A percentile compares a stretch with the other conserved stretches of the same genome.
Evolutionary conservation across 2,888 invertebrate species (phyloP).

Genomic region (Myathropa florea): DNA sequence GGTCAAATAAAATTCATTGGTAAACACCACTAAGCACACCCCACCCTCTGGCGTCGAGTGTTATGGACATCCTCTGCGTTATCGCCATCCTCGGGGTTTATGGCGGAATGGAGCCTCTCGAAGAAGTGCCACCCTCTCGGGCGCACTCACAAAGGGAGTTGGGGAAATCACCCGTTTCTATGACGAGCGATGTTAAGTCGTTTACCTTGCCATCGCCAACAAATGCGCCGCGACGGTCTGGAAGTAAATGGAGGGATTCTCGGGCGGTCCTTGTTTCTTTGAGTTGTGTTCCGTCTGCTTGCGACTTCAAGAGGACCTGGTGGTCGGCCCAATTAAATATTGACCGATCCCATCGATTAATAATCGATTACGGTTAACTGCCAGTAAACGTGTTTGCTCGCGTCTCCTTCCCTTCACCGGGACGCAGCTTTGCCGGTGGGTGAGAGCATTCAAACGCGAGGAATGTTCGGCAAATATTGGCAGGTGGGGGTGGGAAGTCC

Average conservation of each 20-base stretch:
- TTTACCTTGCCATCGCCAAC: neutral
- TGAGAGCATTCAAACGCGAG: no score
- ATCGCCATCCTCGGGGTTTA: conserved; percentile 13
- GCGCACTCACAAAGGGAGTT: neutral
- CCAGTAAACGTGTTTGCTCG: neutral
- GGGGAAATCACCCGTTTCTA: conserved; percentile 16
- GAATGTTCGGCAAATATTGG: conserved; percentile 11
- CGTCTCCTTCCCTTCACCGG: neutral
- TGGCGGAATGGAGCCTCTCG: neutral
- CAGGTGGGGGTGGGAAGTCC: neutral
- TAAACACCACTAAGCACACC: neutral
- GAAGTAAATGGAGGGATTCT: neutral
- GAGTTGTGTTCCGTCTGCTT: conserved; percentile 6
- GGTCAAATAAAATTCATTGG: neutral
- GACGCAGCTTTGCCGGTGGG: no score
- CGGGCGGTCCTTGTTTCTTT: neutral
- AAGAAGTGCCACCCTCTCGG: neutral
- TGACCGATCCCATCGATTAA: conserved; percentile 24
- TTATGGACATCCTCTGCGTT: neutral
- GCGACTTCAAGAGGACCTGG: neutral
- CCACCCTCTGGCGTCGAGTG: neutral
- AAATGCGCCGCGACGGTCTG: no score
- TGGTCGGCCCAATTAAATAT: conserved; percentile 5
- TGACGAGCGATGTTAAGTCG: conserved; percentile 13
- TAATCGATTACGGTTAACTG: conserved; percentile 27